Evolutionary conservation across 2,797 vertebrate genomes (phyloP).

Genomic region (Smutsia gigantea): DNA sequence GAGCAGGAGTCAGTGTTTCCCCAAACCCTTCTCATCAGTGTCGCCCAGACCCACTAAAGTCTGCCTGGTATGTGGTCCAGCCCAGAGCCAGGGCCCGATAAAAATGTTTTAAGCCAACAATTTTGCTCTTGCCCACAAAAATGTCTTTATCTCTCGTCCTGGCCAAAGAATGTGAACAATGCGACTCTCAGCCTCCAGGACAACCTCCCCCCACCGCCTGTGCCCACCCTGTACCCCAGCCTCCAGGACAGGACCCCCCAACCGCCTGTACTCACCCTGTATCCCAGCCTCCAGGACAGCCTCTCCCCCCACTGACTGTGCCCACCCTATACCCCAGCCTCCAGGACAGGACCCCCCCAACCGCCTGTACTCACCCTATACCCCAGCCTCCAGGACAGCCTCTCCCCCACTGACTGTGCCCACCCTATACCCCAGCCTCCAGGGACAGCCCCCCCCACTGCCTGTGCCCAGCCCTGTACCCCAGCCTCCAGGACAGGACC

Average conservation of each 20-base stretch:
- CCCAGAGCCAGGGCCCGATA: neutral
- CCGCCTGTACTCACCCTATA: too few species aligned
- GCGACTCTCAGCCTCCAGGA: neutral
- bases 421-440: too few species aligned
- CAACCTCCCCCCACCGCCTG: too few species aligned
- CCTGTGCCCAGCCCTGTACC: too few species aligned
- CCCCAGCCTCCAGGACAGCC: too few species aligned
- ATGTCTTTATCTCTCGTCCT: neutral
- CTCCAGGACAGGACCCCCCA: neutral
- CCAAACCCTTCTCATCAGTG: neutral
- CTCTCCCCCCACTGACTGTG: neutral
- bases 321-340: too few species aligned
- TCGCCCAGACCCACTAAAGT: neutral
- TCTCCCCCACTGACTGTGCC: too few species aligned
- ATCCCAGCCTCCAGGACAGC: fast-evolving
- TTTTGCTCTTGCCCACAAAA: constrained; percentile 43
- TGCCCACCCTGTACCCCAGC: neutral
- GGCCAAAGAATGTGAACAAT: constrained; percentile 28
- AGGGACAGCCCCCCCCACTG: too few species aligned
- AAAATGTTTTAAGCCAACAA: neutral
- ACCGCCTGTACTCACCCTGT: neutral
- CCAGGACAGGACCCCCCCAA: too few species aligned
- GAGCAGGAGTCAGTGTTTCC: fast-evolving
- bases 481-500: too few species aligned
- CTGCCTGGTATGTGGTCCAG: neutral